phyloP scores from a whole-genome alignment of 2,113 vertebrate species.

The Mola mola region DNA sequence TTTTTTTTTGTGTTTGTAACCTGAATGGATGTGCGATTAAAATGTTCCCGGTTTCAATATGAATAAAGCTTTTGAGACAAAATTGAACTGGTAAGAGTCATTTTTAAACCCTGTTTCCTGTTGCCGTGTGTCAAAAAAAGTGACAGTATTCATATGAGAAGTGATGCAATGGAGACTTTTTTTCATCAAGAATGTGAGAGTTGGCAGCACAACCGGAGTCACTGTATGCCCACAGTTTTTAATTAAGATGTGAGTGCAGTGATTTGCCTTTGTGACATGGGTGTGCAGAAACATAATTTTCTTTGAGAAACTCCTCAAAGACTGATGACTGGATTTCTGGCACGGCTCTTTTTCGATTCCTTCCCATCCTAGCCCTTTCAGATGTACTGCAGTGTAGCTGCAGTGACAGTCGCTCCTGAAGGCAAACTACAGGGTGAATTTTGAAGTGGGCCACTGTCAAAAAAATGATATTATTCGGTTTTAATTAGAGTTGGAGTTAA shows the following conservation, averaged over 20 bases:
- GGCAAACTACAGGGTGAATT: conserved; percentile 57
- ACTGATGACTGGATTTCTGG: conserved; percentile 40
- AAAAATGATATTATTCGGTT: conserved; percentile 46
- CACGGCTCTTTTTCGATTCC: conserved; percentile 43
- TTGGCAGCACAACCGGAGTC: conserved; percentile 38
- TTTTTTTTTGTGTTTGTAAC: conserved; percentile 13
- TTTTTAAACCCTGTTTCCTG: no score
- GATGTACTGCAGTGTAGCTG: conserved; percentile 33
- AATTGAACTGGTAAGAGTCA: no score
- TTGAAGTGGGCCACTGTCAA: conserved; percentile 48
- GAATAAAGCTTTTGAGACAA: no score
- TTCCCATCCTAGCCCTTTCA: conserved; percentile 27
- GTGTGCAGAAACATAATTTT: conserved; percentile 48
- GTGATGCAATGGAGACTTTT: conserved; percentile 10
- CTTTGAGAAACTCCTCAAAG: conserved; percentile 59
- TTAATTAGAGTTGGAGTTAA: conserved; percentile 49
- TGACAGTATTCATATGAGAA: conserved; percentile 1
- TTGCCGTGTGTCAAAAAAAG: no score
- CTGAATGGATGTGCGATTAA: conserved; percentile 12
- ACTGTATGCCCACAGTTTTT: conserved; percentile 49
- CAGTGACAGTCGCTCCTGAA: conserved; percentile 32
- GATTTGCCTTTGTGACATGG: conserved; percentile 62
- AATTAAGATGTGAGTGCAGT: conserved; percentile 60
- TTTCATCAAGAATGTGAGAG: conserved; percentile 14
- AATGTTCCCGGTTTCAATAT: neutral